Evolutionary conservation across 2,113 vertebrate species (phyloP).

Genomic region (Theristicus caerulescens): DNA sequence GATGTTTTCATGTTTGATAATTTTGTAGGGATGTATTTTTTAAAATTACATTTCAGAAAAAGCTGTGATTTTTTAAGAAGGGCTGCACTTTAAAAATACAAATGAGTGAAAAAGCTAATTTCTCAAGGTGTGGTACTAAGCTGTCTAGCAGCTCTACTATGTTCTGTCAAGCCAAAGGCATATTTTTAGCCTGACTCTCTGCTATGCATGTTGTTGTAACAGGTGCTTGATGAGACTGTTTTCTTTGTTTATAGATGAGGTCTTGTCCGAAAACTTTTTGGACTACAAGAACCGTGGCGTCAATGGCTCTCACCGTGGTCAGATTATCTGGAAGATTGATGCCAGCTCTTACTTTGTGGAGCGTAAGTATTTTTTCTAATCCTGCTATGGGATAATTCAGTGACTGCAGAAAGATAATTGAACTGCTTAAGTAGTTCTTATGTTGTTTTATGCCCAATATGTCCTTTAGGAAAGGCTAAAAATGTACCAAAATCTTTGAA

Average conservation of each 20-base stretch:
- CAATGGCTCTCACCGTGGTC: constrained; percentile 93
- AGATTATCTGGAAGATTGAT: constrained; percentile 97
- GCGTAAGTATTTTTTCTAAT: constrained; percentile 77
- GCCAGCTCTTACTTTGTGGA: constrained; percentile 88
- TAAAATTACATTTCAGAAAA: not conserved
- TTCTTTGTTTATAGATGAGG: constrained; percentile 81
- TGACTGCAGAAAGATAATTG: not conserved
- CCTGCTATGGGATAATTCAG: not conserved
- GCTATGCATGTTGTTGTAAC: not conserved
- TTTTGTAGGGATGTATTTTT: not conserved
- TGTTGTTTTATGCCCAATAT: not conserved
- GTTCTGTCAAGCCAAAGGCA: not conserved
- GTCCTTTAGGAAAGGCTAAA: not conserved
- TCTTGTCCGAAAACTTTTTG: constrained; percentile 94
- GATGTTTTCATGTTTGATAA: not conserved
- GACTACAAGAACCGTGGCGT: constrained; percentile 98
- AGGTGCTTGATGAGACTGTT: not conserved
- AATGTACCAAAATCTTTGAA: not conserved
- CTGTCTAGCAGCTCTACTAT: not conserved
- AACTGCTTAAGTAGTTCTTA: not conserved
- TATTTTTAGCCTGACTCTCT: not conserved
- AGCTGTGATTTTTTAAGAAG: not conserved
- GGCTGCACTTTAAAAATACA: not conserved
- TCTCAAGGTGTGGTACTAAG: not conserved
- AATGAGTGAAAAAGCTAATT: not conserved